phyloP scores from a whole-genome alignment of 2,797 vertebrate genomes.

The Pseudocheirus occidentalis region DNA sequence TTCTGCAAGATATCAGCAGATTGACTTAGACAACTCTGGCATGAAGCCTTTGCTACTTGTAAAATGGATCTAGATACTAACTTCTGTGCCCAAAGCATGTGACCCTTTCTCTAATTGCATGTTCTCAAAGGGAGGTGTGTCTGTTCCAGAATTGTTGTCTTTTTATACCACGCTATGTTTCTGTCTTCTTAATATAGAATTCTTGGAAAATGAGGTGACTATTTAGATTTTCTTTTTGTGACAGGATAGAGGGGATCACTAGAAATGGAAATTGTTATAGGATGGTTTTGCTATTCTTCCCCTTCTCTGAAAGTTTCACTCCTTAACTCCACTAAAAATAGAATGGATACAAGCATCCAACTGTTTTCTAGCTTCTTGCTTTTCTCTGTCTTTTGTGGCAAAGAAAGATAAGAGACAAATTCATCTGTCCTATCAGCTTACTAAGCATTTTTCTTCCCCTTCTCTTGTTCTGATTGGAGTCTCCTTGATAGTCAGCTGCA shows the following conservation, averaged over 20 bases:
- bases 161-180: background rate
- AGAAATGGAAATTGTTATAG: background rate
- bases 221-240: background rate
- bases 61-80: background rate
- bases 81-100: background rate
- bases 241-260: background rate
- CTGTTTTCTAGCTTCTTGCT: conserved; percentile 18
- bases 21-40: conserved; percentile 58
- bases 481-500: background rate
- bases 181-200: conserved; percentile 1
- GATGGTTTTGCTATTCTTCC: background rate
- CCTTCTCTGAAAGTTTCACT: background rate
- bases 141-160: background rate
- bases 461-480: background rate
- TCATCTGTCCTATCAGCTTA: background rate
- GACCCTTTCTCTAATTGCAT: conserved; percentile 6
- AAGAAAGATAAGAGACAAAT: conserved; percentile 15
- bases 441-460: background rate
- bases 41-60: conserved; percentile 38
- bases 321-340: background rate
- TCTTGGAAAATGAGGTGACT: background rate
- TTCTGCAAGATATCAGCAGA: conserved; percentile 58
- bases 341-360: background rate
- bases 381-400: conserved; percentile 19
- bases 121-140: background rate